Evolutionary conservation across 2,888 invertebrate species (phyloP).

Genomic region (Xestobium rufovillosum): DNA sequence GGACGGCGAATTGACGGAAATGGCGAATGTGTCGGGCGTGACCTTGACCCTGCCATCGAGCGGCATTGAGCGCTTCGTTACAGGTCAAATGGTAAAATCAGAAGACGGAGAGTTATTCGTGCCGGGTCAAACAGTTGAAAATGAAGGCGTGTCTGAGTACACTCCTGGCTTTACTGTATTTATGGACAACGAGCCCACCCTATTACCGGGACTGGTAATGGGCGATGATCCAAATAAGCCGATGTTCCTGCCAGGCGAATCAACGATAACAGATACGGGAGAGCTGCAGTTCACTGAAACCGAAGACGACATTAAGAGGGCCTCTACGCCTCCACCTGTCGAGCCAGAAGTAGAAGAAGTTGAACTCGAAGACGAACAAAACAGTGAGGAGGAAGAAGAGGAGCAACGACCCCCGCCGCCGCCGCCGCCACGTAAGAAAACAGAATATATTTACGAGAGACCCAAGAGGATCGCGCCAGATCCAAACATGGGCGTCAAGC

Average conservation of each 20-base stretch:
- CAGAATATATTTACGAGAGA: constrained; percentile 37
- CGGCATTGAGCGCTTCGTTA: constrained; percentile 61
- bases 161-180: constrained; percentile 73
- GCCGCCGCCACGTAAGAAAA: constrained; percentile 29
- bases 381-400: constrained; percentile 30
- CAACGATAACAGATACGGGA: constrained; percentile 38
- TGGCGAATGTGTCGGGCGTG: constrained; percentile 57
- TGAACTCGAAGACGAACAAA: constrained; percentile 33
- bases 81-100: constrained; percentile 64
- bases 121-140: constrained; percentile 69
- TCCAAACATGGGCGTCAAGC: constrained; percentile 37
- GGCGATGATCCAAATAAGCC: constrained; percentile 47
- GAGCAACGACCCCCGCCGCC: constrained; percentile 28
- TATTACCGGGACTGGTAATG: constrained; percentile 74
- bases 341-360: constrained; percentile 26
- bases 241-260: constrained; percentile 41
- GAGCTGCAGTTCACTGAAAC: constrained; percentile 40
- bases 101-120: constrained; percentile 47
- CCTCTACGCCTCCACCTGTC: constrained; percentile 26
- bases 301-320: constrained; percentile 42
- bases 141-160: constrained; percentile 63
- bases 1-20: constrained; percentile 51
- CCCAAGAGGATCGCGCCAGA: constrained; percentile 34
- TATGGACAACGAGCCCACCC: constrained; percentile 69
- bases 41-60: constrained; percentile 44